Percentiles rank a stretch among this genome's conserved stretches.
These are phyloP conservation scores for Podargus strigoides DNA, from an alignment of 2,797 vertebrate genomes.

Conservation along the genomic window DNA sequence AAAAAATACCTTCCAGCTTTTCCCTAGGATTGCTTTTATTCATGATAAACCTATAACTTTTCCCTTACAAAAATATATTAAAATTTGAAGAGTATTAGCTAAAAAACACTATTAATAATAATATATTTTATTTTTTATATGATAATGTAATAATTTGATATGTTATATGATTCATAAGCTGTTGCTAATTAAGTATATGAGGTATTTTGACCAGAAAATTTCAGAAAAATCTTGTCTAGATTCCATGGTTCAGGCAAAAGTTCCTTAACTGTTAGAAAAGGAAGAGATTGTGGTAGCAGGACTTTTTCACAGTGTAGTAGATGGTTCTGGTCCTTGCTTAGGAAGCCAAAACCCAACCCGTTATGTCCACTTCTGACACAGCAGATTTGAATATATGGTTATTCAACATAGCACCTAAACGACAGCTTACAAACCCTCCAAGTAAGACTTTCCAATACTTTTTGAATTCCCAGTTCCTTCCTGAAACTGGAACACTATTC, in stretches of 20 bases:
- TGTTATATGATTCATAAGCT: neutral
- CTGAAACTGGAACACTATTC: neutral
- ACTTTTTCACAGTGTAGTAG: neutral
- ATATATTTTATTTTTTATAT: too few species aligned
- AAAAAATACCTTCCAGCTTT: neutral
- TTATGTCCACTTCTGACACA: neutral
- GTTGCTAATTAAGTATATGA: neutral
- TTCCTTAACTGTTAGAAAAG: neutral
- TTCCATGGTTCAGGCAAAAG: neutral
- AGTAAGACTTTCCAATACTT: neutral
- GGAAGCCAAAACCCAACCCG: neutral
- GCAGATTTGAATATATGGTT: neutral
- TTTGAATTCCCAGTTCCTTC: neutral
- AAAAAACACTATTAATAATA: too few species aligned
- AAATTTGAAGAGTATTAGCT: neutral
- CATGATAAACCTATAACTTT: neutral
- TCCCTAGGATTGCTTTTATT: neutral
- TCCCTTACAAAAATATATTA: neutral
- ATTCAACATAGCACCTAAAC: neutral
- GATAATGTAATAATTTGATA: too few species aligned
- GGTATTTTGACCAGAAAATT: neutral
- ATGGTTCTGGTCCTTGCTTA: neutral
- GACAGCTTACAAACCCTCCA: neutral
- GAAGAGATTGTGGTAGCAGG: fast-evolving
- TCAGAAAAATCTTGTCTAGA: neutral